Conservation (phyloP, 2,113 vertebrate genomes). For the Tragelaphus scriptus region DNA sequence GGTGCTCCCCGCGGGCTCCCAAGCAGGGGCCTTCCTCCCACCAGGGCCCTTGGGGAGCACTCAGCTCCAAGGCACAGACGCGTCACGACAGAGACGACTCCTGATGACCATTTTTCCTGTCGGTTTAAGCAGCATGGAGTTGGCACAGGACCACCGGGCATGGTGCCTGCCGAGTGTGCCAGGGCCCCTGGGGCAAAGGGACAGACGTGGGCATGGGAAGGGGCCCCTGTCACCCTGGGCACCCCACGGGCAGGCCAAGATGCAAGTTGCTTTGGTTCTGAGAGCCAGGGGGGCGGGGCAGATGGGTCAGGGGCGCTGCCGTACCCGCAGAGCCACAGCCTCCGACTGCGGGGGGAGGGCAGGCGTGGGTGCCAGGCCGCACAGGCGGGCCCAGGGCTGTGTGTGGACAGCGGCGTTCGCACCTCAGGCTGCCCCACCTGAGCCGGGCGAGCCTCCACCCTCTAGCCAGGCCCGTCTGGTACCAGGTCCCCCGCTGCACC, state of each 20-base stretch:
- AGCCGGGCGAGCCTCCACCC: neutral
- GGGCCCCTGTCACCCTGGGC: neutral
- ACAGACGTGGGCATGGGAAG: neutral
- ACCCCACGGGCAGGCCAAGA: neutral
- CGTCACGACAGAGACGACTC: neutral
- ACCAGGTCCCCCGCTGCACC: neutral
- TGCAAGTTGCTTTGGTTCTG: neutral
- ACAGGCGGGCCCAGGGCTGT: neutral
- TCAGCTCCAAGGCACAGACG: neutral
- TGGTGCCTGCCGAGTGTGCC: neutral
- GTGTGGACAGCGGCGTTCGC: accelerated
- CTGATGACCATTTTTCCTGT: neutral
- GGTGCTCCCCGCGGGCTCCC: neutral
- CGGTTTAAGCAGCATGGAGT: neutral
- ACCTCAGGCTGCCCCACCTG: neutral
- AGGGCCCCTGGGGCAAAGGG: neutral
- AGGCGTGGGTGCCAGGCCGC: neutral
- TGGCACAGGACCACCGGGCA: neutral
- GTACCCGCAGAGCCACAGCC: neutral
- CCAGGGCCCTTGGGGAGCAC: neutral
- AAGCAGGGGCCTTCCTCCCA: neutral
- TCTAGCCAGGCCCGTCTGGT: neutral
- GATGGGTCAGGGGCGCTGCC: neutral
- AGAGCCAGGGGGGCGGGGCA: neutral
- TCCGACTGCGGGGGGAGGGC: neutral